Base-by-base conservation (phyloP, 1,140 invertebrate genomes). In the Aphelinus atriplicis region DNA sequence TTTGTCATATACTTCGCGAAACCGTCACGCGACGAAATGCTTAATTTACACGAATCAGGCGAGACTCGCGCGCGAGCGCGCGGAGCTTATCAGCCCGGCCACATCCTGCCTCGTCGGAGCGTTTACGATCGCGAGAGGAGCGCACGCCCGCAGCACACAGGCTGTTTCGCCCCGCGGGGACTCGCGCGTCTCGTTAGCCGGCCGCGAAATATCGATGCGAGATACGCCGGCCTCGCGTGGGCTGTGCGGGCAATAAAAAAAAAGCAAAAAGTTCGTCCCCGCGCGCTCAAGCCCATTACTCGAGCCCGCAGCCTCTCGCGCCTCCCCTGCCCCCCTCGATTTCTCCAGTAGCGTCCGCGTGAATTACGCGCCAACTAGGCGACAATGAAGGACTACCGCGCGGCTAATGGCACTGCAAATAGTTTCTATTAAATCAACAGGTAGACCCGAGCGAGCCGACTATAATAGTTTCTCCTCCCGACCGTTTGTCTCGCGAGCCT, bases 381-480 rank as follows among this genome's bases (percentile, higher is more conserved):
- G 70, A 76, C 67, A 75, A 75, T 75, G 73, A 71, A 62, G 65
- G 60, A 76, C 73, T 78, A 78, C 78, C 78, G 80, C 75, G 70
- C 75, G 62, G 57, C 80, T 85, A 84, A 85, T 84, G 82, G 79
- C 82, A 84, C 67, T 81, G 83, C 80, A 85, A 86, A 86, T 86
- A 86, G 82, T 85, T 86, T 85, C 85, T 82, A 85, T 85, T 86
- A 82, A 85, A 86, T 84, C 82, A 85, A 82, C 79, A 84, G 80
- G 81, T 84, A 79, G 76, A 26, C 26, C 26, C 26, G 26, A 26
- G 26, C 26, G 26, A 26, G 26, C 26, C 26, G 26, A 26, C 26
- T 26, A 26, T 26, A 26, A 26, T 26, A 57, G 50, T 56, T 64
- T 55, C 43, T 55, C 9, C 26, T 26, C 26, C 26, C 26, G 26